phyloP scores from a whole-genome alignment of 1,140 invertebrate species.

The Drosophila nikananu region DNA sequence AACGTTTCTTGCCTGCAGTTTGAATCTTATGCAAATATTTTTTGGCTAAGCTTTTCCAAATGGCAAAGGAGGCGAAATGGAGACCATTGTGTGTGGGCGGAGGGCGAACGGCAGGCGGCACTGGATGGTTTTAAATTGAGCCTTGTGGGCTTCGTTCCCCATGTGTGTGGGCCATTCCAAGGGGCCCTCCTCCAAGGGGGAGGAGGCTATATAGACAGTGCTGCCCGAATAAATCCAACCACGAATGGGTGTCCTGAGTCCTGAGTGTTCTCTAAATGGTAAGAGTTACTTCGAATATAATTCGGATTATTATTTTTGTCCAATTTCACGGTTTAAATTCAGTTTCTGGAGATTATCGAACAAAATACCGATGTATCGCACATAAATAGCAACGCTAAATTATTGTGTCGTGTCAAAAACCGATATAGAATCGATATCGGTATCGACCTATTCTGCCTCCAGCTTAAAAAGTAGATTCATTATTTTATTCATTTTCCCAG shows the following conservation, averaged over 20 bases:
- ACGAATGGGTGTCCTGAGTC: background rate
- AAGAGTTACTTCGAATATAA: background rate
- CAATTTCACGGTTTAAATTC: background rate
- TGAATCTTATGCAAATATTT: conserved; percentile 82
- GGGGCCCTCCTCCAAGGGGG: background rate
- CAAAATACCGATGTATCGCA: background rate
- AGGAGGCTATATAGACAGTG: conserved; percentile 1
- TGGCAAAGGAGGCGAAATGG: conserved; percentile 36
- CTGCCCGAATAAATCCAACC: background rate
- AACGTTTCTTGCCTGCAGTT: conserved; percentile 75
- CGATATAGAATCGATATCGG: background rate
- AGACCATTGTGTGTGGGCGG: conserved; percentile 49
- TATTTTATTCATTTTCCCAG: background rate
- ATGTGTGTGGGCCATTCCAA: conserved; percentile 12
- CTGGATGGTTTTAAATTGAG: conserved; percentile 65
- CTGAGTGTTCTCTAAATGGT: too few species aligned
- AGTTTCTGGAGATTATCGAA: background rate
- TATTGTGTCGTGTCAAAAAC: too few species aligned
- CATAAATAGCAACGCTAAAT: background rate
- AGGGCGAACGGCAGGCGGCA: conserved; percentile 16
- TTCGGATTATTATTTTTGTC: background rate
- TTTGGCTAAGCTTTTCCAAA: conserved; percentile 73
- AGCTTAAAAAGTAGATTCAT: background rate
- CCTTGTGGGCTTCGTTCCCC: conserved; percentile 46
- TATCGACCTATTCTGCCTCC: background rate